phyloP scores from a whole-genome alignment of 2,888 invertebrate genomes.

The Onthophagus sagittarius region DNA sequence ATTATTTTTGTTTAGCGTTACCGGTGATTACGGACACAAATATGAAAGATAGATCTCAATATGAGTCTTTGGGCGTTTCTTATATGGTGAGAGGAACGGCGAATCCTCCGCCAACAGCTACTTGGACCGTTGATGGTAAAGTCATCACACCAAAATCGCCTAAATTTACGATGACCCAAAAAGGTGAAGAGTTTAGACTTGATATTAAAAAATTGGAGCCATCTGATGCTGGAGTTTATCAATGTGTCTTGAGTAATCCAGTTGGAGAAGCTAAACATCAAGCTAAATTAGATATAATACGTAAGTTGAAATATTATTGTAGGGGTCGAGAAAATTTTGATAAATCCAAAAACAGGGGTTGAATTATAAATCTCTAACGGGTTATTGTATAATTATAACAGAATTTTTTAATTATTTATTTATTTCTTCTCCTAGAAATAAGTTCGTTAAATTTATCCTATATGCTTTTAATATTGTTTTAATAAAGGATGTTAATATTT shows the following conservation, averaged over 20 bases:
- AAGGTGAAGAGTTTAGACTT: constrained; percentile 69
- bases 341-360: no score
- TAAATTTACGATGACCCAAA: constrained; percentile 59
- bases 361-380: no score
- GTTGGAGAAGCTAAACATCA: constrained; percentile 73
- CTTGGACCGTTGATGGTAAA: constrained; percentile 76
- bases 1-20: constrained; percentile 52
- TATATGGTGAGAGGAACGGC: constrained; percentile 77
- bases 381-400: no score
- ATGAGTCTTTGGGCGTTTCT: constrained; percentile 75
- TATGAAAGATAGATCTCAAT: constrained; percentile 70
- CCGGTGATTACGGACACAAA: constrained; percentile 70
- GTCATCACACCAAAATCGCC: constrained; percentile 58
- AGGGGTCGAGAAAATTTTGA: no score
- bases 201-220: constrained; percentile 66
- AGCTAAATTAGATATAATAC: constrained; percentile 69
- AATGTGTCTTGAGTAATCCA: constrained; percentile 77
- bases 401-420: no score
- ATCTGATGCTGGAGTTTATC: constrained; percentile 77
- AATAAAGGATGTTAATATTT: no score
- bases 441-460: no score
- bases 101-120: constrained; percentile 70
- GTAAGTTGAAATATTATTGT: constrained; percentile 50
- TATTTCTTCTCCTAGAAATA: no score
- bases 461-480: no score